These are phyloP conservation scores for Anser brachyrhynchus DNA, from an alignment of 2,113 vertebrate genomes.

Conservation along the genomic window DNA sequence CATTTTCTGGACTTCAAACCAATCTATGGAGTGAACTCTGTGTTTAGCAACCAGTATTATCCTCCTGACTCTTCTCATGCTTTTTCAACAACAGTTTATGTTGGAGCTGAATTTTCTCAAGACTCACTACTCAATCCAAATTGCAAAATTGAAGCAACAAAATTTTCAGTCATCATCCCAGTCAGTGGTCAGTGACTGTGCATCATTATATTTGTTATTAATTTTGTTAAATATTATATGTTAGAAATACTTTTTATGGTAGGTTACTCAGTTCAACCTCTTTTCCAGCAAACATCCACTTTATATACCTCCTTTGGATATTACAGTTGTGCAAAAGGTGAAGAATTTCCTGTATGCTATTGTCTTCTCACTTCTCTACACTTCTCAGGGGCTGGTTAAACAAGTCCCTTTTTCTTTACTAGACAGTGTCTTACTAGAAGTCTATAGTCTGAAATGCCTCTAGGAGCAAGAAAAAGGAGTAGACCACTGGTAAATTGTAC, in stretches of 20 bases:
- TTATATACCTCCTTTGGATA: not conserved
- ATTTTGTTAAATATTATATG: not conserved
- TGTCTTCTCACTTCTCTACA: not conserved
- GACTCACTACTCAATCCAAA: not conserved
- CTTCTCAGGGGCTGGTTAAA: not conserved
- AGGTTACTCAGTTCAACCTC: not conserved
- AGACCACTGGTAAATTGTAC: not conserved
- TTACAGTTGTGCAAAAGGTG: not conserved
- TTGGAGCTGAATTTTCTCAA: not conserved
- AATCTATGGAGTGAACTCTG: not conserved
- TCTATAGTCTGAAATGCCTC: not conserved
- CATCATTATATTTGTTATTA: not conserved
- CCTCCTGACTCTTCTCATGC: not conserved
- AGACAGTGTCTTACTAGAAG: not conserved
- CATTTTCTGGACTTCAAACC: not conserved
- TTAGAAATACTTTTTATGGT: not conserved
- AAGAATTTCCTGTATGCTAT: not conserved
- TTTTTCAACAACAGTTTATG: not conserved
- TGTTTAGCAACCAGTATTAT: not conserved
- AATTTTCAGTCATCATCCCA: not conserved
- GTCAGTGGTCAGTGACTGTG: not conserved
- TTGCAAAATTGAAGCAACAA: not conserved
- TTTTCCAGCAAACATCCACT: not conserved
- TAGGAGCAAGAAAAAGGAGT: not conserved
- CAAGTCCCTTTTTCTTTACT: not conserved